Evolutionary conservation across 2,113 vertebrate species (phyloP).

Genomic region (Oreotrochilus melanogaster): DNA sequence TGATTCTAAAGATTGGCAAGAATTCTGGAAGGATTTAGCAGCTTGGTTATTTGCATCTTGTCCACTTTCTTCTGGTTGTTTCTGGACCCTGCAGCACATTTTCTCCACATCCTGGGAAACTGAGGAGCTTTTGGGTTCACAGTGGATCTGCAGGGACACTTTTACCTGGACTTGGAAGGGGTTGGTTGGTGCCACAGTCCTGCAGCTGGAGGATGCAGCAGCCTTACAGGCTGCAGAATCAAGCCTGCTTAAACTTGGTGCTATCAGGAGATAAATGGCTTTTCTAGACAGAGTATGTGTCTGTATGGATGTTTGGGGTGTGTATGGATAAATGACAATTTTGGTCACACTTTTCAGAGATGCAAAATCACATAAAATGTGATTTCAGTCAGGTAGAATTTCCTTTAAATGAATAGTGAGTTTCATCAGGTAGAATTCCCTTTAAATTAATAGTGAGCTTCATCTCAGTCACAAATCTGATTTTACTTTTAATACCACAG

Average conservation of each 20-base stretch:
- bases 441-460: too few relatives aligned
- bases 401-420: too few relatives aligned
- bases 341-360: background rate
- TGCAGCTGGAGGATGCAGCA: background rate
- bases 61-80: background rate
- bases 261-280: accelerated
- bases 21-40: background rate
- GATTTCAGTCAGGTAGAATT: too few relatives aligned
- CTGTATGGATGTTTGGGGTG: too few relatives aligned
- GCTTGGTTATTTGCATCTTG: background rate
- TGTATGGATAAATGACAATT: background rate
- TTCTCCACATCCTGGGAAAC: background rate
- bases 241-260: background rate
- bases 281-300: background rate
- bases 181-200: accelerated
- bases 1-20: background rate
- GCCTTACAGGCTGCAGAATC: background rate
- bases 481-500: too few relatives aligned
- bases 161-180: background rate
- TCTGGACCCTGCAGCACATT: background rate
- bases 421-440: too few relatives aligned
- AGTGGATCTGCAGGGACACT: background rate
- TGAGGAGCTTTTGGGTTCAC: background rate
- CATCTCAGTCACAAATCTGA: too few relatives aligned
- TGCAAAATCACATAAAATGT: too few relatives aligned